Conservation (phyloP, 2,888 invertebrate genomes). For the Heliothis peltigera region DNA sequence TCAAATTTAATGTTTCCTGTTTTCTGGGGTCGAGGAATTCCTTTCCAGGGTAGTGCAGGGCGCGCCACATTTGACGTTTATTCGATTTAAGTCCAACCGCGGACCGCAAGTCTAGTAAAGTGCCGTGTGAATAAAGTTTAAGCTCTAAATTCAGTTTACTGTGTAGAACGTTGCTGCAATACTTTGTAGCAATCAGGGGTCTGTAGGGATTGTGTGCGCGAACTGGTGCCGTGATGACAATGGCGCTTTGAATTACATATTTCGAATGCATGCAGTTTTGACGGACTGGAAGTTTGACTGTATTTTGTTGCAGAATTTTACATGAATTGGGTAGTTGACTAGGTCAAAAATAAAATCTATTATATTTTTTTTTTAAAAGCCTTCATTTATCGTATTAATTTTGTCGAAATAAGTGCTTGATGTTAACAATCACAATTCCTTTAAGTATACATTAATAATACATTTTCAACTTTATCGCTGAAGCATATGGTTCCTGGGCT, state of each 20-base stretch:
- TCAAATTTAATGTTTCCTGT: constrained; percentile 76
- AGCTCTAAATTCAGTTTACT: constrained; percentile 77
- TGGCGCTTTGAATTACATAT: constrained; percentile 53
- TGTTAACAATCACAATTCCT: no score
- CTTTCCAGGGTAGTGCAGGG: constrained; percentile 55
- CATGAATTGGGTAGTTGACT: not conserved
- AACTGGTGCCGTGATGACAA: constrained; percentile 51
- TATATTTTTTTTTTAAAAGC: no score
- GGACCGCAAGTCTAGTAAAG: constrained; percentile 73
- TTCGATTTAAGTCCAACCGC: constrained; percentile 81
- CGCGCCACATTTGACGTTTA: constrained; percentile 81
- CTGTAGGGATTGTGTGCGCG: constrained; percentile 53
- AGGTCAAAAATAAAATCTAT: no score
- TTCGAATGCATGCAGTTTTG: constrained; percentile 41
- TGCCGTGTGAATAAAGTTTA: constrained; percentile 79
- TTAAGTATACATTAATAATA: no score
- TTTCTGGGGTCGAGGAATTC: constrained; percentile 59
- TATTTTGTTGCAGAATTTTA: not conserved
- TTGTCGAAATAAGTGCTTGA: no score
- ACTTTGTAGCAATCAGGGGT: constrained; percentile 69
- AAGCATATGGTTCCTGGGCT: no score
- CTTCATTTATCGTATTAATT: no score
- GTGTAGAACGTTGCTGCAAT: constrained; percentile 65
- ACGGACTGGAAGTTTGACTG: constrained; percentile 13
- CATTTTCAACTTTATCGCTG: no score